These are phyloP conservation scores for Pteria penguin DNA, from an alignment of 2,888 invertebrate genomes.

Conservation along the genomic window DNA sequence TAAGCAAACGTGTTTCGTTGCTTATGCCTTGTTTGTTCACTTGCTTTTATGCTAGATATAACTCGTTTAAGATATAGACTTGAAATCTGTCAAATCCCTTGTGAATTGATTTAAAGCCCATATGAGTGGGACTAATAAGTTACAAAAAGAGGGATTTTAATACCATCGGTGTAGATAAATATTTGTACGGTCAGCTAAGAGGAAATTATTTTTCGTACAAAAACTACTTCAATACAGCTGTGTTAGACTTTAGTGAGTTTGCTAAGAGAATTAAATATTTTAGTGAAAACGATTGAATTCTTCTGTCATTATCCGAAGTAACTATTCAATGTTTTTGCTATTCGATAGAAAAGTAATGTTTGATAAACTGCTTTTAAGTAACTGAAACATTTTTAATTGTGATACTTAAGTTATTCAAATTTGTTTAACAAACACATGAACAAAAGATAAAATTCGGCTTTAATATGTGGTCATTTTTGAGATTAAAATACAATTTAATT, in stretches of 20 bases:
- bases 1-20: neutral
- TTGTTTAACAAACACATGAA: neutral
- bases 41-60: neutral
- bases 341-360: neutral
- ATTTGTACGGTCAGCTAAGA: slow-evolving; percentile 38
- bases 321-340: neutral
- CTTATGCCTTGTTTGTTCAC: neutral
- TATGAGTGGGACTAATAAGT: slow-evolving; percentile 29
- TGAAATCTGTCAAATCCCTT: slow-evolving; percentile 36
- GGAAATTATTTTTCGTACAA: slow-evolving; percentile 37
- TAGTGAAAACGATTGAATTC: neutral
- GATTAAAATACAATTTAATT: no score
- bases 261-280: neutral
- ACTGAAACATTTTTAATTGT: neutral
- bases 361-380: neutral
- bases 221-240: slow-evolving; percentile 19
- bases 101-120: slow-evolving; percentile 36
- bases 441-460: no score
- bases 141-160: slow-evolving; percentile 36
- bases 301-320: neutral
- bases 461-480: no score
- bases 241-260: neutral
- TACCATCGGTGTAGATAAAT: slow-evolving; percentile 40
- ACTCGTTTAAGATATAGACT: slow-evolving; percentile 15
- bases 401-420: neutral